Evolutionary conservation across 2,113 vertebrate species (phyloP).

Genomic region (Callipepla squamata): DNA sequence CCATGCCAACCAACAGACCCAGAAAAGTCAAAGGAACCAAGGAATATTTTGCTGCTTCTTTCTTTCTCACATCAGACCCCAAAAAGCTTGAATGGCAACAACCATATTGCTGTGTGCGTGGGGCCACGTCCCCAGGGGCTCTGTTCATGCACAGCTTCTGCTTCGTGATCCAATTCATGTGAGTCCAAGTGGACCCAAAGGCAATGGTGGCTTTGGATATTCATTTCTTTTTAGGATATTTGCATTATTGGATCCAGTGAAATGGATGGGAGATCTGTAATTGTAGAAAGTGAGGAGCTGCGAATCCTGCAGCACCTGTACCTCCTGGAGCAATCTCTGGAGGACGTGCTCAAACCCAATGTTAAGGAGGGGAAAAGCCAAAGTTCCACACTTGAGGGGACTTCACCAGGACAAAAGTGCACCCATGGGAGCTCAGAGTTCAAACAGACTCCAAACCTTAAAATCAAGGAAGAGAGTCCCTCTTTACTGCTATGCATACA

Average conservation of each 20-base stretch:
- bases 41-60: neutral
- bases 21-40: neutral
- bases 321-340: neutral
- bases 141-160: accelerated
- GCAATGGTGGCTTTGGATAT: neutral
- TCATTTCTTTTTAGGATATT: neutral
- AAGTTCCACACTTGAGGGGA: neutral
- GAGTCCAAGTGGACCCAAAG: neutral
- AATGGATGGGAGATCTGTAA: neutral
- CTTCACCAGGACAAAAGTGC: neutral
- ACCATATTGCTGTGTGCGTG: accelerated
- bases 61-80: neutral
- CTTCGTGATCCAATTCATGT: neutral
- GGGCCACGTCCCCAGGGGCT: accelerated
- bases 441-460: neutral
- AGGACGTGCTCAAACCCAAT: neutral
- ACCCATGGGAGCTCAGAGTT: neutral
- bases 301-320: neutral
- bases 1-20: neutral
- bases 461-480: neutral
- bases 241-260: neutral
- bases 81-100: accelerated
- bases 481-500: neutral
- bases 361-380: neutral
- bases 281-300: neutral